Percentiles rank a stretch among this genome's conserved stretches.
Conservation (phyloP, 1,140 invertebrate species). For the Drosophila teissieri region DNA sequence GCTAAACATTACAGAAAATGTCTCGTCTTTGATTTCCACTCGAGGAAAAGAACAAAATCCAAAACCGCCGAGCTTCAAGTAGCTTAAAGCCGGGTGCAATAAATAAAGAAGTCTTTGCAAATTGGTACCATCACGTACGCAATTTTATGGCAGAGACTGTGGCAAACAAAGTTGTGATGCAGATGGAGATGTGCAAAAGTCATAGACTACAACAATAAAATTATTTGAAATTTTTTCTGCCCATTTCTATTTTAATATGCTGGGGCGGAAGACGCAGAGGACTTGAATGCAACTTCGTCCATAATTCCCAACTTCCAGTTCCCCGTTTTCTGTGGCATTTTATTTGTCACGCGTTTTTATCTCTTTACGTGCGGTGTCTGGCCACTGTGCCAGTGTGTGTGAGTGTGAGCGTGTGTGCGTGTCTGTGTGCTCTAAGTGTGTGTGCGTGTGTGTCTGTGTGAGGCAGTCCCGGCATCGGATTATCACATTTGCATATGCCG, state of each 20-base stretch:
- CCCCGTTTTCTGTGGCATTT: slow-evolving; percentile 62
- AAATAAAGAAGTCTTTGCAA: slow-evolving; percentile 29
- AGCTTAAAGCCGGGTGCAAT: slow-evolving; percentile 11
- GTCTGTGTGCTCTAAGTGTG: neutral
- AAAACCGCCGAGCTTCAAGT: slow-evolving; percentile 2
- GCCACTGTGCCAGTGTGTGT: slow-evolving; percentile 23
- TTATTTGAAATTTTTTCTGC: slow-evolving; percentile 67
- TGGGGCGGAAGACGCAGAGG: slow-evolving; percentile 17
- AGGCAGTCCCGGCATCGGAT: slow-evolving; percentile 65
- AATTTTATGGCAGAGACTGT: slow-evolving; percentile 74
- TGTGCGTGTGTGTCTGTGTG: slow-evolving; percentile 20
- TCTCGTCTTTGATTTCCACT: slow-evolving; percentile 10
- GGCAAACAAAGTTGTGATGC: slow-evolving; percentile 70
- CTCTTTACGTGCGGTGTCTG: slow-evolving; percentile 71
- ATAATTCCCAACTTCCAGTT: slow-evolving; percentile 9
- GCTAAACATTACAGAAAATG: neutral
- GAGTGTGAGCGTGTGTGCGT: neutral
- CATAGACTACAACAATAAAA: slow-evolving; percentile 77
- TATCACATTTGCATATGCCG: slow-evolving; percentile 81
- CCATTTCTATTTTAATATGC: slow-evolving; percentile 72
- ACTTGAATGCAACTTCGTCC: slow-evolving; percentile 25
- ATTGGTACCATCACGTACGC: slow-evolving; percentile 60
- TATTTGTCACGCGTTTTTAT: slow-evolving; percentile 82
- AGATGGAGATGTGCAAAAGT: slow-evolving; percentile 38
- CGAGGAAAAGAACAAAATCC: neutral